Conservation (phyloP, 2,888 invertebrate genomes). For the Lepidonotus clava region DNA sequence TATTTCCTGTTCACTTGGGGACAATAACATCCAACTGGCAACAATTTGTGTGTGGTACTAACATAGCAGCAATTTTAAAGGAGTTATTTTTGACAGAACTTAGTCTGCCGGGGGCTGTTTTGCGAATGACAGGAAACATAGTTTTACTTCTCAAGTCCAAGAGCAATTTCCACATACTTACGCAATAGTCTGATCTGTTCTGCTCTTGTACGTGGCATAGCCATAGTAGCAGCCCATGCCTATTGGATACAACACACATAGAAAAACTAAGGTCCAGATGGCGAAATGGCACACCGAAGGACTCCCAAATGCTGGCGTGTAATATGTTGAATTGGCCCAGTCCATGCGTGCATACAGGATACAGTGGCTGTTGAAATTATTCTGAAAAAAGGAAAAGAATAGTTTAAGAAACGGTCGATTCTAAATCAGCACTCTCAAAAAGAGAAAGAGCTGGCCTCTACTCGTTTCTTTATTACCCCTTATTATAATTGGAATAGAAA, state of each 20-base stretch:
- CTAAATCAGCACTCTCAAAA: too few species aligned
- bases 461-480: background rate
- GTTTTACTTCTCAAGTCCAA: too few species aligned
- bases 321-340: constrained; percentile 19
- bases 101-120: too few species aligned
- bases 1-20: too few species aligned
- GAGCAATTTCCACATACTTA: too few species aligned
- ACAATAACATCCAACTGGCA: too few species aligned
- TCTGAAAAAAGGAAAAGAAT: background rate
- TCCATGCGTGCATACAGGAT: constrained; percentile 4
- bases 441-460: too few species aligned
- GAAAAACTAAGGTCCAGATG: constrained; percentile 11
- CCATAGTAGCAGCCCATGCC: constrained; percentile 39
- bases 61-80: too few species aligned
- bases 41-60: too few species aligned
- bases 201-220: constrained; percentile 47
- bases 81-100: too few species aligned
- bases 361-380: background rate
- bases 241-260: background rate
- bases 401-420: too few species aligned
- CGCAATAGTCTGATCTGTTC: constrained; percentile 40
- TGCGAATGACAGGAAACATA: too few species aligned
- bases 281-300: background rate
- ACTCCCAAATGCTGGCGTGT: constrained; percentile 1
- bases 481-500: background rate